These are phyloP conservation scores for Gambusia holbrooki DNA, from an alignment of 2,113 vertebrate species.

Conservation along the genomic window DNA sequence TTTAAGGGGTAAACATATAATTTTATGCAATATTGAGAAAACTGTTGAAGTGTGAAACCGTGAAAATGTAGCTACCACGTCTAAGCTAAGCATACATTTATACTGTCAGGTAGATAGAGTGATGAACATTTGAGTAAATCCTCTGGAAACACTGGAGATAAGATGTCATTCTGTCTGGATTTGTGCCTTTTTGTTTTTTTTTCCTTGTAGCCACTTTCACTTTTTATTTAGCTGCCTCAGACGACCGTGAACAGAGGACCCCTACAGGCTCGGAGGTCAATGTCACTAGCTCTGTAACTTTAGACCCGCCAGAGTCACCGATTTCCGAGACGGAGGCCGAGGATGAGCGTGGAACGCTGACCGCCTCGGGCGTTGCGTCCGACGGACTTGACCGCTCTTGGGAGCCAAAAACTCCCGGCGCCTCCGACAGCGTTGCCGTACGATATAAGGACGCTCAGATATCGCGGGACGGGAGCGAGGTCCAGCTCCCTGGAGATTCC, in stretches of 20 bases:
- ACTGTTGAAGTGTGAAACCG: too few species aligned
- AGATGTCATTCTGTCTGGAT: slow-evolving; percentile 26
- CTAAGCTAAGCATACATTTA: too few species aligned
- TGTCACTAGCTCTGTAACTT: slow-evolving; percentile 71
- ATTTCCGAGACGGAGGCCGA: slow-evolving; percentile 60
- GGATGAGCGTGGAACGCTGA: slow-evolving; percentile 58
- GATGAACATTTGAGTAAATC: background rate
- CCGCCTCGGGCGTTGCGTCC: slow-evolving; percentile 57
- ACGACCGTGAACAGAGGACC: slow-evolving; percentile 63
- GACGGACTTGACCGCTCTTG: slow-evolving; percentile 72
- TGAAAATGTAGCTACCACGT: too few species aligned
- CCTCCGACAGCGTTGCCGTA: slow-evolving; percentile 65
- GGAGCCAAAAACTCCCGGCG: slow-evolving; percentile 42
- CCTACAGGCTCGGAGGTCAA: slow-evolving; percentile 64
- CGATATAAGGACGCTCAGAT: slow-evolving; percentile 64
- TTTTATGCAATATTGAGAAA: too few species aligned
- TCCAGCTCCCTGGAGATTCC: slow-evolving; percentile 66
- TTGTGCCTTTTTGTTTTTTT: slow-evolving; percentile 59
- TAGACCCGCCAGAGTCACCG: slow-evolving; percentile 61
- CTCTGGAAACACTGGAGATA: background rate
- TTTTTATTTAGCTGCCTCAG: slow-evolving; percentile 74
- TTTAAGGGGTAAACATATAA: too few species aligned
- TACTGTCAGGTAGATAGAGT: too few species aligned
- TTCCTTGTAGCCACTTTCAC: slow-evolving; percentile 74
- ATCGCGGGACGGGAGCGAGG: slow-evolving; percentile 49